Conservation (phyloP, 1,140 invertebrate species). For the Yoshiicerus persimilis region DNA sequence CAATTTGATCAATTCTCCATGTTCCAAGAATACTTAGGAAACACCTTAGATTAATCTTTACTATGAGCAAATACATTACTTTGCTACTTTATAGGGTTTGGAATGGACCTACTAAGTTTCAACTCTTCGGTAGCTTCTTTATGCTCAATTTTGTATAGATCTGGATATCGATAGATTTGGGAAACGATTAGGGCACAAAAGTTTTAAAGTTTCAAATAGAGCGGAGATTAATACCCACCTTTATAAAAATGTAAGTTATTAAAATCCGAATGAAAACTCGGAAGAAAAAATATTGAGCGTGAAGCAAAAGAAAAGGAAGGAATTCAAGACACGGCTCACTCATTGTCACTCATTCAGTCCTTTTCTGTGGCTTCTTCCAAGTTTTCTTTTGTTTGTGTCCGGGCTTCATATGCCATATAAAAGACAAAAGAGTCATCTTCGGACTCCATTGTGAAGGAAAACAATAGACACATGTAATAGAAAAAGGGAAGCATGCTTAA, state of each 20-base stretch:
- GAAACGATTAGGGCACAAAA: neutral
- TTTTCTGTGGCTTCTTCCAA: constrained; percentile 4
- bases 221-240: neutral
- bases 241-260: neutral
- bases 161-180: neutral
- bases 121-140: too few species aligned
- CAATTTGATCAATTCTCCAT: too few species aligned
- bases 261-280: neutral
- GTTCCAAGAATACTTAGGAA: too few species aligned
- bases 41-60: too few species aligned
- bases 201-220: neutral
- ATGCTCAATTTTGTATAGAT: neutral
- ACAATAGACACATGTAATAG: constrained; percentile 33
- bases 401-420: constrained; percentile 34
- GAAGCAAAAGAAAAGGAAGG: neutral
- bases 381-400: constrained; percentile 22
- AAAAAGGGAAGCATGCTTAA: constrained; percentile 26
- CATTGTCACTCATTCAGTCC: constrained; percentile 15
- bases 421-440: constrained; percentile 37
- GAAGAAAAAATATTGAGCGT: neutral
- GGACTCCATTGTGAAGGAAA: constrained; percentile 36
- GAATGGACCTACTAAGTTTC: neutral
- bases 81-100: too few species aligned
- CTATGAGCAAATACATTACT: too few species aligned
- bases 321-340: constrained; percentile 8